Evolutionary conservation across 1,140 invertebrate genomes (phyloP).

Genomic region (Gonatopus flavifemur): DNA sequence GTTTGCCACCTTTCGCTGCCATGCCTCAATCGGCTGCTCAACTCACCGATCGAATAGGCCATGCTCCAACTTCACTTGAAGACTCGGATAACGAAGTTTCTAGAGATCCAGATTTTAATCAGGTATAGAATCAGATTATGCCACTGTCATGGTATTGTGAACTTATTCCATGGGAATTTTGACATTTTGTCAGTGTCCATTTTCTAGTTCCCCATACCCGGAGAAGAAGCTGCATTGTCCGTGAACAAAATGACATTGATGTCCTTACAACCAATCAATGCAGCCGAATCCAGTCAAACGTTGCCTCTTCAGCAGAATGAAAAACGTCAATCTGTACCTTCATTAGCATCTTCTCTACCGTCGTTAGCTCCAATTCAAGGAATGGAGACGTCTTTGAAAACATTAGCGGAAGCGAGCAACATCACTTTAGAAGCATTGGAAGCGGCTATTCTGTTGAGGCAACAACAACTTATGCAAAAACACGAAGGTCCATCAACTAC

Average conservation of each 20-base stretch:
- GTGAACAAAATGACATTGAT: slow-evolving; percentile 47
- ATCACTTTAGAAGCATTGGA: slow-evolving; percentile 74
- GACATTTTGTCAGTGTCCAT: slow-evolving; percentile 1
- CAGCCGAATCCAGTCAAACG: slow-evolving; percentile 25
- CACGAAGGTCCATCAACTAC: slow-evolving; percentile 56
- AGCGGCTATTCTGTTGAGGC: slow-evolving; percentile 68
- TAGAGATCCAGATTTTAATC: slow-evolving; percentile 47
- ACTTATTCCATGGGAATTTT: neutral
- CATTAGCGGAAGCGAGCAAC: slow-evolving; percentile 67
- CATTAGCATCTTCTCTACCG: slow-evolving; percentile 31
- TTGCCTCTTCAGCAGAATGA: slow-evolving; percentile 36
- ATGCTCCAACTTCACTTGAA: slow-evolving; percentile 40
- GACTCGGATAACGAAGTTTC: slow-evolving; percentile 50
- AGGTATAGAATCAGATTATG: slow-evolving; percentile 35
- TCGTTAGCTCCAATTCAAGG: slow-evolving; percentile 51
- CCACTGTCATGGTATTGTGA: no score
- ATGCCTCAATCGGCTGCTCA: slow-evolving; percentile 50
- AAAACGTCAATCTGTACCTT: slow-evolving; percentile 37
- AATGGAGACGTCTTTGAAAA: slow-evolving; percentile 59
- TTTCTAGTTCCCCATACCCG: slow-evolving; percentile 43
- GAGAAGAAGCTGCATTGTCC: slow-evolving; percentile 39
- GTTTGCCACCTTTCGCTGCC: slow-evolving; percentile 48
- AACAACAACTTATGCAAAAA: slow-evolving; percentile 68
- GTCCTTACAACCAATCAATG: slow-evolving; percentile 35
- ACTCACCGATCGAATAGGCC: slow-evolving; percentile 49